These are phyloP conservation scores for Cosmia trapezina DNA, from an alignment of 2,888 invertebrate species.

Conservation along the genomic window DNA sequence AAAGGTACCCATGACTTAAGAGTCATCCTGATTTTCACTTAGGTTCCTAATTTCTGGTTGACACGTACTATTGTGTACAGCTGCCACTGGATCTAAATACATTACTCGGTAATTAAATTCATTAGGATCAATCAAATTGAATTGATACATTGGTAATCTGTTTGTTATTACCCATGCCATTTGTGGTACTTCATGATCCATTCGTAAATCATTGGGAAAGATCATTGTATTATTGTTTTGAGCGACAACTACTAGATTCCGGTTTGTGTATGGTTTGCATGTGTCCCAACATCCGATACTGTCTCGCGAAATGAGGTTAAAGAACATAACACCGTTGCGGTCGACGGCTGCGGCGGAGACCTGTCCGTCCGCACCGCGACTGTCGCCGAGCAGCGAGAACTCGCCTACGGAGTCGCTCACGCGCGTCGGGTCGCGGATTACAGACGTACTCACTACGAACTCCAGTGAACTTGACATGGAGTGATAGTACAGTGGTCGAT, in stretches of 20 bases:
- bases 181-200: conserved; percentile 93
- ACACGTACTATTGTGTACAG: conserved; percentile 92
- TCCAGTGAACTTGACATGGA: conserved; percentile 95
- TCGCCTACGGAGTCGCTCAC: conserved; percentile 81
- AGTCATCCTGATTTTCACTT: conserved; percentile 21
- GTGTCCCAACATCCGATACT: conserved; percentile 96
- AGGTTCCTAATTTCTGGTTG: conserved; percentile 55
- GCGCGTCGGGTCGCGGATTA: conserved; percentile 92
- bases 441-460: conserved; percentile 93
- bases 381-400: conserved; percentile 85
- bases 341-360: conserved; percentile 94
- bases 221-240: conserved; percentile 91
- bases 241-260: conserved; percentile 92
- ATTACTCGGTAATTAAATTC: conserved; percentile 94
- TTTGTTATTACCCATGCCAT: conserved; percentile 95
- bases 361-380: conserved; percentile 92
- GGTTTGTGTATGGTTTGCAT: conserved; percentile 92
- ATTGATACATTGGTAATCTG: conserved; percentile 93
- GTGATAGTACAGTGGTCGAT: conserved; percentile 94
- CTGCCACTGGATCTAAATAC: conserved; percentile 91
- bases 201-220: conserved; percentile 95
- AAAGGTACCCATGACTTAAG: conserved; percentile 17
- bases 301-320: conserved; percentile 94
- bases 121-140: conserved; percentile 91
- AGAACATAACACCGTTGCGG: conserved; percentile 94